These are phyloP conservation scores for Drosophila picticornis DNA, from an alignment of 2,888 invertebrate species.

Conservation along the genomic window DNA sequence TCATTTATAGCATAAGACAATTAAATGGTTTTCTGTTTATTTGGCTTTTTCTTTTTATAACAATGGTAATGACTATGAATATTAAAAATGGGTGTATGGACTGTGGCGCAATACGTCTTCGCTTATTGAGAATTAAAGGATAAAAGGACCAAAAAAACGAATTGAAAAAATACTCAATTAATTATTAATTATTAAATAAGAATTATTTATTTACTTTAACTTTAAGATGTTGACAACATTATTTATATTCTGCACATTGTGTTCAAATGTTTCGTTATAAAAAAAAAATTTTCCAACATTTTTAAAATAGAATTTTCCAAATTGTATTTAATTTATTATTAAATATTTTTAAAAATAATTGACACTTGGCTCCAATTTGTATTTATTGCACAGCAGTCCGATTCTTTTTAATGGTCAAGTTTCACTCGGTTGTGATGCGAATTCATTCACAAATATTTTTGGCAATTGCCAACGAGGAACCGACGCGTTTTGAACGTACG, in stretches of 20 bases:
- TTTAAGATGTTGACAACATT: neutral
- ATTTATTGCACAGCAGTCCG: constrained; percentile 5
- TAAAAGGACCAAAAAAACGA: neutral
- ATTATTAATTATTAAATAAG: too few species aligned
- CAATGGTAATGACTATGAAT: neutral
- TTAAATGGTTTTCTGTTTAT: neutral
- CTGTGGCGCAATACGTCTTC: neutral
- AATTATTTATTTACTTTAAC: neutral
- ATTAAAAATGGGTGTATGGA: neutral
- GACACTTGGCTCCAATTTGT: constrained; percentile 18
- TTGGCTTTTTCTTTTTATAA: neutral
- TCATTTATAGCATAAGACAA: neutral
- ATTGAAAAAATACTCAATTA: neutral
- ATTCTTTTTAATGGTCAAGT: constrained; percentile 9
- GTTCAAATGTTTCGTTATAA: neutral
- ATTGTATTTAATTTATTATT: constrained; percentile 2
- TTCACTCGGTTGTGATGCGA: constrained; percentile 17
- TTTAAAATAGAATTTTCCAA: neutral
- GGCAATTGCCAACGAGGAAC: constrained; percentile 41
- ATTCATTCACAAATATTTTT: constrained; percentile 57
- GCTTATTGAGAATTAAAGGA: neutral
- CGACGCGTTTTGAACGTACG: constrained; percentile 63
- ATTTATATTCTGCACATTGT: neutral
- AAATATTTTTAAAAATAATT: constrained; percentile 9
- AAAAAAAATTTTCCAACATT: neutral